phyloP scores from a whole-genome alignment of 2,888 invertebrate species.

The Priapulus caudatus region DNA sequence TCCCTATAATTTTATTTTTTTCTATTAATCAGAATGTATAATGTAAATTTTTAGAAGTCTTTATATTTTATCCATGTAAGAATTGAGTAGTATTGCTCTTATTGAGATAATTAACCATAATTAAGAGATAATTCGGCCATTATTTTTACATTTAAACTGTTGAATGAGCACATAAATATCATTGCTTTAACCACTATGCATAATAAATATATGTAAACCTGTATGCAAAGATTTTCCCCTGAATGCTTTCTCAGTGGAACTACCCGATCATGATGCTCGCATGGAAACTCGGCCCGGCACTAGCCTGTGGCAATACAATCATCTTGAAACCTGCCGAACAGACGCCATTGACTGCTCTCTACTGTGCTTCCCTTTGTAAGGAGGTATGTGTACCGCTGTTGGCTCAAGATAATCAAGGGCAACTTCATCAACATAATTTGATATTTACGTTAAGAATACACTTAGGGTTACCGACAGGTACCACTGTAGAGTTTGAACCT shows the following conservation, averaged over 20 bases:
- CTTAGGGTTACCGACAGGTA: too few relatives aligned
- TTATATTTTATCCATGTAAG: too few relatives aligned
- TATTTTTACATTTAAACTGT: too few relatives aligned
- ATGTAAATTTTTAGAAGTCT: not conserved
- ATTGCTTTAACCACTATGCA: not conserved
- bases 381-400: too few relatives aligned
- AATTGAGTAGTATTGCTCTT: too few relatives aligned
- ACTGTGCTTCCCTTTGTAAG: slow-evolving; percentile 32
- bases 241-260: slow-evolving; percentile 33
- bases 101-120: too few relatives aligned
- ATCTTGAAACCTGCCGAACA: slow-evolving; percentile 40
- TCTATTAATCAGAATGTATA: not conserved
- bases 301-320: slow-evolving; percentile 37
- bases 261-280: slow-evolving; percentile 33
- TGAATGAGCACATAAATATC: not conserved
- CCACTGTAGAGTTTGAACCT: too few relatives aligned
- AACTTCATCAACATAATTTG: not conserved
- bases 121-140: too few relatives aligned
- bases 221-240: not conserved
- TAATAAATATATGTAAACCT: not conserved
- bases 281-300: slow-evolving; percentile 36
- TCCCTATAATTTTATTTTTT: not conserved
- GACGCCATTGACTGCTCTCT: slow-evolving; percentile 38
- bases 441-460: not conserved
- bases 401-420: too few relatives aligned